Base-by-base conservation (phyloP, 2,797 vertebrate species). In the Ctenochaetus hawaiiensis region DNA sequence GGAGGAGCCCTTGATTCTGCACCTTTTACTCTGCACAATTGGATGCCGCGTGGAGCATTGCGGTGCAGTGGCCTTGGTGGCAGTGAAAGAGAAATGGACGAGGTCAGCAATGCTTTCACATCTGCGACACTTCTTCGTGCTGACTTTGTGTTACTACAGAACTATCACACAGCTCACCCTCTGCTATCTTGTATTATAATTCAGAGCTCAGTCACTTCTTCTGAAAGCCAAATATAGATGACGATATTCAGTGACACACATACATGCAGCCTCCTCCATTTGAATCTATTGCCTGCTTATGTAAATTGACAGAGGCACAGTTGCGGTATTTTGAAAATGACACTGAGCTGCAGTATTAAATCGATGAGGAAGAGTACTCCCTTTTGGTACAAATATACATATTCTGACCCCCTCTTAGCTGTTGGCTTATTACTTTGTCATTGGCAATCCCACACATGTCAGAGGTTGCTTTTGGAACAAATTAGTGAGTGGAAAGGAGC, bases 391-490 rank as follows among this genome's bases (percentile, higher is more conserved):
- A 82, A 84, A 82, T 80, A 72, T 80, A 78, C 56, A 76, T 81
- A 77, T 89, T 81, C 82, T 77, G 51, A 82, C 80, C 81, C 68
- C 59, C 66, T 71, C 71, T 77, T 67, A 77, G 83, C 68, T 68
- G 63, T 62, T 71, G 85, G 77, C 78, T 89, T 92, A 93, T 93
- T 93, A 92, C 77, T 80, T 88, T 83, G 85, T 93, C 87, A 81
- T 68, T 78, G 75, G 67, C 86, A 88, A 90, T 92, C 76, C 75
- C 53, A 22, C 67, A 59, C 77, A 77, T 87, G 93, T 93, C 95
- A 94, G 85, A 93, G 92, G 88, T 92, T 75, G 81, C 86, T 80
- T 26, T 91, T 87, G 77, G 82, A 94, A 92, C 93, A 95, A 94
- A 95, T 95, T 91, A 94, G 90, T 68, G 80, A 84, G 61, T 77